Evolutionary conservation across 1,140 invertebrate species (phyloP), one percentile per base, ranked within the genome.

Genomic region (Pseudobourletiella spinata): DNA sequence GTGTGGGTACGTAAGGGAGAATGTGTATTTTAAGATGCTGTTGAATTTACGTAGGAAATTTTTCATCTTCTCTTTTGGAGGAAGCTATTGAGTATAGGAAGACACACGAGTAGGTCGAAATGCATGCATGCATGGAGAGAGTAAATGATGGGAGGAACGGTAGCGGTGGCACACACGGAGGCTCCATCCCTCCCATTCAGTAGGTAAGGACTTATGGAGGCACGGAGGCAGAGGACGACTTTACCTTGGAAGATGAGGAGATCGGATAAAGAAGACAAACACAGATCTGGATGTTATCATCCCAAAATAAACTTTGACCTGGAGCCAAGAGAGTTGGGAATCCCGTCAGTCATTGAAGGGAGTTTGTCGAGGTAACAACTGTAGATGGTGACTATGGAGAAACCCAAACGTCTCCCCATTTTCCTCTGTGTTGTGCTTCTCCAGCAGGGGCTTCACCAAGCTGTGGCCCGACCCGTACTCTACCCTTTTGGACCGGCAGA

Each of bases 281-380:
- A n/a, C 61, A 63, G 32, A 58, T 59, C 39, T 59, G 30, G 46
- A 35, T 62, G 48, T 66, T 61, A 63, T 66, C 61, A 58, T 59
- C 64, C 67, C 58, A 69, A 69, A 69, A 69, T 69, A 69, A 66
- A 69, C 64, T 69, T 69, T 69, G 67, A 69, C 67, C 64, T 52
- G 64, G 67, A 69, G 67, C 64, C 67, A 66, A 69, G 48, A 66
- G 46, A 57, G 44, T 64, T 56, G 30, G n/a, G 39, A 61, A 59
- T 29, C 55, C 54, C 61, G 61, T 61, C 66, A 67, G 66, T 67
- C 66, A 64, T 54, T 61, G 30, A 55, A 57, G 25, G 54, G 59
- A 67, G 66, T 67, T 64, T 51, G 62, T 35, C 26, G 57, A 64
- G 55, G 48, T 30, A 61, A 64, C 66, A 67, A 60, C 61, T 29